Evolutionary conservation across 2,797 vertebrate genomes (phyloP).

Genomic region (Sebastes elongatus): DNA sequence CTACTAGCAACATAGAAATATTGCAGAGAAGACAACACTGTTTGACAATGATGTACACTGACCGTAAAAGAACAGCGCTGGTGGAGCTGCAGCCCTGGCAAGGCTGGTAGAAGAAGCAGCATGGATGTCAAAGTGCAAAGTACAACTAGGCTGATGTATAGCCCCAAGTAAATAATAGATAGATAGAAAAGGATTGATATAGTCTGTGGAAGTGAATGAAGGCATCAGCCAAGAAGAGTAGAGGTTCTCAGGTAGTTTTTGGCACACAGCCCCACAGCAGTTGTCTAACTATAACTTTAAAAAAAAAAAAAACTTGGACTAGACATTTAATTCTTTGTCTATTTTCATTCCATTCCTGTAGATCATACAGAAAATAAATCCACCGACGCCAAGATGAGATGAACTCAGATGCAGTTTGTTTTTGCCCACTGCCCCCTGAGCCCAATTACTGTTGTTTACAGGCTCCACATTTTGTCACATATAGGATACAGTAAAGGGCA

Average conservation of each 20-base stretch:
- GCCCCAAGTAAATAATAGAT: conserved; percentile 39
- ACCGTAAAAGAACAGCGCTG: background rate
- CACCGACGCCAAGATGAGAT: conserved; percentile 27
- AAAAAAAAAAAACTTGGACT: background rate
- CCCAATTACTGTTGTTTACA: conserved; percentile 77
- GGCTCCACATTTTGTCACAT: conserved; percentile 54
- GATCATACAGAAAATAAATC: conserved; percentile 23
- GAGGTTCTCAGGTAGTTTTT: background rate
- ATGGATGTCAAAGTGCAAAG: conserved; percentile 9
- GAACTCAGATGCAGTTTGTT: conserved; percentile 30
- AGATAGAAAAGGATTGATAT: conserved; percentile 23
- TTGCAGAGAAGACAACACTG: background rate
- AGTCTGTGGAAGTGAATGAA: background rate
- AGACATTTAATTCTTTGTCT: background rate
- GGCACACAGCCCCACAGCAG: background rate
- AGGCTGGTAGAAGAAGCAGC: background rate
- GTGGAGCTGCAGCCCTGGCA: background rate
- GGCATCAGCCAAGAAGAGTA: background rate
- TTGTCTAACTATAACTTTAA: background rate
- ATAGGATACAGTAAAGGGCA: conserved; percentile 41
- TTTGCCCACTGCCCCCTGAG: conserved; percentile 61
- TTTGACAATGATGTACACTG: background rate
- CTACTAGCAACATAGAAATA: background rate
- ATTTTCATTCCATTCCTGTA: background rate
- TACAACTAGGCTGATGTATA: conserved; percentile 21